A percentile compares a stretch with the other conserved stretches of the same genome.
Conservation (phyloP, 1,140 invertebrate species). For the Rhagoletis zephyria region DNA sequence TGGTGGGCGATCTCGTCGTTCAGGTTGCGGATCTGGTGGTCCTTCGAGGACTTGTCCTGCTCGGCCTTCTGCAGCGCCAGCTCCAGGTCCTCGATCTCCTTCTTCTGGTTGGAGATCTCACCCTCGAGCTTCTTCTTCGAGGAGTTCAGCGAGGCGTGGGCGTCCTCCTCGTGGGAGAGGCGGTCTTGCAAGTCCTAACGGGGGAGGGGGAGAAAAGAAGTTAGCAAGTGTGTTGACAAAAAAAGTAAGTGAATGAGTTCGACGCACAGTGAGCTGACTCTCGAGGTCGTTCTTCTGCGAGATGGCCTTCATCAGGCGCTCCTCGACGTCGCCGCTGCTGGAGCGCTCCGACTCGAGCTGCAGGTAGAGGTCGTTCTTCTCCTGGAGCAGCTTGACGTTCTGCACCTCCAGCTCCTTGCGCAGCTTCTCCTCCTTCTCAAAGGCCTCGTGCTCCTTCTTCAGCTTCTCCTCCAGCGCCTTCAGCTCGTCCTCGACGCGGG, state of each 20-base stretch:
- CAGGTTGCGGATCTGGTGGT: conserved; percentile 98
- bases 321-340: too few relatives aligned
- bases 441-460: too few relatives aligned
- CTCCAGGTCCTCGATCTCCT: conserved; percentile 96
- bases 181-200: conserved; percentile 95
- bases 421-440: conserved; percentile 95
- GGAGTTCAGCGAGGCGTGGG: conserved; percentile 91
- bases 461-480: conserved; percentile 97
- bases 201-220: neutral
- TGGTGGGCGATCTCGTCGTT: conserved; percentile 99
- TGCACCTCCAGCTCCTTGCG: conserved; percentile 96
- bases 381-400: conserved; percentile 90
- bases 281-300: conserved; percentile 98
- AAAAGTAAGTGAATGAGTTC: neutral
- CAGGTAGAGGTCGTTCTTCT: conserved; percentile 91
- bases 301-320: conserved; percentile 91
- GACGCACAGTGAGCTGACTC: conserved; percentile 80
- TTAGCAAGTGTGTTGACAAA: neutral
- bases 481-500: too few relatives aligned
- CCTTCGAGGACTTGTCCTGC: conserved; percentile 97
- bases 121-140: conserved; percentile 96
- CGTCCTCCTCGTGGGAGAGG: conserved; percentile 95
- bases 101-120: conserved; percentile 93
- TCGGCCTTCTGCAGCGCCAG: conserved; percentile 90
- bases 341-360: conserved; percentile 93